Evolutionary conservation across 2,888 invertebrate species (phyloP), one percentile per base, ranked within the genome.

Genomic region (Tipula lateralis): DNA sequence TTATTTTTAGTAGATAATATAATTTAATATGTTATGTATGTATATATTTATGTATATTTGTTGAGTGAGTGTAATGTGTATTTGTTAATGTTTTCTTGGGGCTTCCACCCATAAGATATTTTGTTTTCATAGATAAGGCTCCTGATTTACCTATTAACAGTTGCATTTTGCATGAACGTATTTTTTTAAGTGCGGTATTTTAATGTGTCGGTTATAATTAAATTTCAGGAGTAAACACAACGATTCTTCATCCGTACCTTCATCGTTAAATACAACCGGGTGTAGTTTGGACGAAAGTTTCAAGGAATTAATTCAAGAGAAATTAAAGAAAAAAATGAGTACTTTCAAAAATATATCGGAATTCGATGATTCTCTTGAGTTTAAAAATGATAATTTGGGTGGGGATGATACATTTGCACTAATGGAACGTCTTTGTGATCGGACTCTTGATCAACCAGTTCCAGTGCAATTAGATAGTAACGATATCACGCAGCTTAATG

Each of bases 401-500:
- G 36, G 36, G 9, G 44, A 84, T n/a, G 84, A 84, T 4, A 44
- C 84, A n/a, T 44, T 44, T n/a, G 30, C 84, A 1, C 29, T 13
- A 16, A 50, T 84, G n/a, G 44, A 84, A 44, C 44, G 29, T n/a
- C 4, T 19, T 36, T 83, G 83, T 12, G 83, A 82, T 16, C 29
- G n/a, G 0, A 32, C 0, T 82, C 6, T 30, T 7, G 30, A 82
- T 13, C 24, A 66, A 24, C 66, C 24, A 9, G 24, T 66, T n/a
- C 24, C 66, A 2, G 9, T 66, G 12, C 16, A 32, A 36, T 19
- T 34, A 7, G 83, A 83, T 34, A 44, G 85, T 13, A 86, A 85
- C 2, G 88, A 89, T 34, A 87, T 87, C 83, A 90, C 90, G 7
- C 88, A 88, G 84, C 66, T 90, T 29, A 89, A 89, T 85, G 89